Evolutionary conservation across 1,140 invertebrate species (phyloP).

Genomic region (Notospermus geniculatus): DNA sequence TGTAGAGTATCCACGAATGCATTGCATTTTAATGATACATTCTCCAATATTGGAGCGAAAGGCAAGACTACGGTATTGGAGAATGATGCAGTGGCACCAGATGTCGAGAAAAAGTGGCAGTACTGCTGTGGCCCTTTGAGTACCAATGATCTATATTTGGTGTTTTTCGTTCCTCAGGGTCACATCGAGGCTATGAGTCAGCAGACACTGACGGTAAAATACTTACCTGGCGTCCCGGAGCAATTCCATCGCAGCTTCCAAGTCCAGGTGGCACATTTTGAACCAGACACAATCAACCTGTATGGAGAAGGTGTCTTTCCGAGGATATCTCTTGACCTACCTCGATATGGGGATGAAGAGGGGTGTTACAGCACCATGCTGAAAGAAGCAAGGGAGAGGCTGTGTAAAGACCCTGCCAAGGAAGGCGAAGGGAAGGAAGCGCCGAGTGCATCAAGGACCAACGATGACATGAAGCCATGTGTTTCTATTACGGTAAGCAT

Average conservation of each 20-base stretch:
- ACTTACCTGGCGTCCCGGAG: constrained; percentile 49
- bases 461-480: too few relatives aligned
- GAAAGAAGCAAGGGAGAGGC: constrained; percentile 34
- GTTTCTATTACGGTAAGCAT: too few relatives aligned
- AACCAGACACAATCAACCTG: constrained; percentile 50
- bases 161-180: constrained; percentile 35
- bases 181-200: constrained; percentile 48
- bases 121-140: too few relatives aligned
- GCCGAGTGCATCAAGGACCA: neutral
- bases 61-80: too few relatives aligned
- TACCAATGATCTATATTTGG: too few relatives aligned
- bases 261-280: constrained; percentile 55
- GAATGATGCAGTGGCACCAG: too few relatives aligned
- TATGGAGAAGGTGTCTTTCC: constrained; percentile 54
- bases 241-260: constrained; percentile 49
- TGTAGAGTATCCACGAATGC: too few relatives aligned
- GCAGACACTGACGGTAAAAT: constrained; percentile 48
- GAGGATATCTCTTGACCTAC: constrained; percentile 51
- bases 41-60: too few relatives aligned
- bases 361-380: constrained; percentile 35
- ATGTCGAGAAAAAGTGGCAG: too few relatives aligned
- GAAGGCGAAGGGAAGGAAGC: neutral
- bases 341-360: constrained; percentile 32
- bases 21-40: too few relatives aligned
- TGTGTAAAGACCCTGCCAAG: constrained; percentile 20